phyloP scores from a whole-genome alignment of 2,113 vertebrate genomes.

The Phyllopteryx taeniolatus region DNA sequence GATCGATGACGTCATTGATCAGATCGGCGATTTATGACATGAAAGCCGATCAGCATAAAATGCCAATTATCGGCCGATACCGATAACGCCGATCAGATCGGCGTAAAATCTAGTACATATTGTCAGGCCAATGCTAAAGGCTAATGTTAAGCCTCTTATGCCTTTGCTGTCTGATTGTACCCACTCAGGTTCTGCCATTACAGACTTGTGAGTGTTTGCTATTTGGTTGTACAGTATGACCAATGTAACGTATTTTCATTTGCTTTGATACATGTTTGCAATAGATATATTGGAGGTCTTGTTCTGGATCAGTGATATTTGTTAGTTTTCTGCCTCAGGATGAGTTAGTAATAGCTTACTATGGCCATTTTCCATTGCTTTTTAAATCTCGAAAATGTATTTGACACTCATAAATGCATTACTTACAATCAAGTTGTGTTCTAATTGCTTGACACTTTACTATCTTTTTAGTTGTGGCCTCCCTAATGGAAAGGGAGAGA shows the following conservation, averaged over 20 bases:
- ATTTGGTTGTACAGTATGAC: neutral
- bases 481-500: slow-evolving; percentile 58
- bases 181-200: neutral
- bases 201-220: neutral
- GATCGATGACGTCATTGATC: too few relatives aligned
- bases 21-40: too few relatives aligned
- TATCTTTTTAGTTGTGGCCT: slow-evolving; percentile 49
- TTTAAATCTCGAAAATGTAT: neutral
- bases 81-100: too few relatives aligned
- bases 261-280: neutral
- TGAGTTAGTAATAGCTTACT: neutral
- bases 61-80: too few relatives aligned
- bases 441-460: slow-evolving; percentile 9
- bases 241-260: neutral
- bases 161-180: neutral
- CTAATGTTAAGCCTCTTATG: neutral
- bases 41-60: too few relatives aligned
- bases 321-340: neutral
- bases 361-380: neutral
- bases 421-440: neutral
- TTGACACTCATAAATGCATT: slow-evolving; percentile 5
- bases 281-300: neutral
- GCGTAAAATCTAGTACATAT: too few relatives aligned
- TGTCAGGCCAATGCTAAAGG: neutral
- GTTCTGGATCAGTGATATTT: neutral